phyloP scores from a whole-genome alignment of 2,888 invertebrate genomes.

The Xylophagus ater region DNA sequence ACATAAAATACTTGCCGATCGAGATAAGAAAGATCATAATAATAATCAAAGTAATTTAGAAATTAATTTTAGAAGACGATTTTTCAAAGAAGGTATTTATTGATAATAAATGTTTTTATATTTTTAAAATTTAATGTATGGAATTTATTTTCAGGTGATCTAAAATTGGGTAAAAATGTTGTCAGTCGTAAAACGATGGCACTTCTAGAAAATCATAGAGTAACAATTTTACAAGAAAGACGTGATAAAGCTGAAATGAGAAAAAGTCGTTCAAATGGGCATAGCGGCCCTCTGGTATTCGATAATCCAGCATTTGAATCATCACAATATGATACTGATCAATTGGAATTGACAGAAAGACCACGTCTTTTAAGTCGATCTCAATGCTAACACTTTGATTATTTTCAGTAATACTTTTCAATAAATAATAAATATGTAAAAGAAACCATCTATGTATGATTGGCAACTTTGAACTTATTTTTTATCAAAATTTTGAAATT shows the following conservation, averaged over 20 bases:
- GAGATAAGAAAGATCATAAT: slow-evolving; percentile 24
- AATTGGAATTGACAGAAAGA: slow-evolving; percentile 3
- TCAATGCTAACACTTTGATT: no score
- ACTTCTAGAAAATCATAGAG: slow-evolving; percentile 26
- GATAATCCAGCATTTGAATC: slow-evolving; percentile 9
- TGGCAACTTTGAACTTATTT: no score
- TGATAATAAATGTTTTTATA: neutral
- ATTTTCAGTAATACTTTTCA: no score
- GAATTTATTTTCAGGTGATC: slow-evolving; percentile 20
- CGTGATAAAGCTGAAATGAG: no score
- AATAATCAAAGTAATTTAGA: slow-evolving; percentile 35
- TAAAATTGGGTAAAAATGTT: slow-evolving; percentile 30
- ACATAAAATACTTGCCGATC: slow-evolving; percentile 29
- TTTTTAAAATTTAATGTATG: neutral
- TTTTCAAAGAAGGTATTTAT: slow-evolving; percentile 28
- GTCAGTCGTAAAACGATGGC: slow-evolving; percentile 33
- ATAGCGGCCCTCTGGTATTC: slow-evolving; percentile 3
- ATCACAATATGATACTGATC: slow-evolving; percentile 7
- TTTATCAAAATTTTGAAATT: no score
- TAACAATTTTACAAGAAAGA: slow-evolving; percentile 28
- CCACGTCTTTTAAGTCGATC: no score
- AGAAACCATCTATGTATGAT: no score
- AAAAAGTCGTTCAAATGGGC: slow-evolving; percentile 19
- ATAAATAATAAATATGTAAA: no score
- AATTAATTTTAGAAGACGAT: slow-evolving; percentile 33